These are phyloP conservation scores for Lophura swinhoii DNA, from an alignment of 2,797 vertebrate species.

Conservation along the genomic window DNA sequence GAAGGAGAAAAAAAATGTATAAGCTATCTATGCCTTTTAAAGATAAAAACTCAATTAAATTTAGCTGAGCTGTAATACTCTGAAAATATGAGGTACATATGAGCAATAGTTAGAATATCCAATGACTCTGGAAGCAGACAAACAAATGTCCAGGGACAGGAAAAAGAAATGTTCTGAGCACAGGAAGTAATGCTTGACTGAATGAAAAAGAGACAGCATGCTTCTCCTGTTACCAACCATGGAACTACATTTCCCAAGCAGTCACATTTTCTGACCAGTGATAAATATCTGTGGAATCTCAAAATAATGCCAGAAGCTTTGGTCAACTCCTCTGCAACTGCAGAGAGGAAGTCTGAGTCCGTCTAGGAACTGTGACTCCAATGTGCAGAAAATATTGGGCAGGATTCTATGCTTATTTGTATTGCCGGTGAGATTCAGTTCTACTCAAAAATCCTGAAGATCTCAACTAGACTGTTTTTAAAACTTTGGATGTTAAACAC, in stretches of 20 bases:
- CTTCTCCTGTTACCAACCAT: accelerated
- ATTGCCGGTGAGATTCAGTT: neutral
- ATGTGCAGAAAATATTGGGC: accelerated
- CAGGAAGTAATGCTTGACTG: neutral
- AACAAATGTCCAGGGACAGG: neutral
- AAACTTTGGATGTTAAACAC: neutral
- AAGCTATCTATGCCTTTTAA: neutral
- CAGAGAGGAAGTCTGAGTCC: neutral
- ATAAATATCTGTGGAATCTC: neutral
- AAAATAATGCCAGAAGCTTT: neutral
- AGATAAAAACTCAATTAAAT: neutral
- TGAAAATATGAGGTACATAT: neutral
- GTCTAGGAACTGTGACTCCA: neutral
- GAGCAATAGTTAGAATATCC: neutral
- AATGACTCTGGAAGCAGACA: neutral
- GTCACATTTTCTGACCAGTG: neutral
- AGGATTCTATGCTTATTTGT: neutral
- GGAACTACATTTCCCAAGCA: neutral
- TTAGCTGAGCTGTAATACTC: neutral
- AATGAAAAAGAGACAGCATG: neutral
- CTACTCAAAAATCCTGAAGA: neutral
- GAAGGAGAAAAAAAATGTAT: neutral
- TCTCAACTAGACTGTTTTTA: neutral
- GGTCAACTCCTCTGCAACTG: accelerated
- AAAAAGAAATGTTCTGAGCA: neutral